Evolutionary conservation across 1,140 invertebrate genomes (phyloP), one percentile per base, ranked within the genome.

Genomic region (Drosophila kikkawai): DNA sequence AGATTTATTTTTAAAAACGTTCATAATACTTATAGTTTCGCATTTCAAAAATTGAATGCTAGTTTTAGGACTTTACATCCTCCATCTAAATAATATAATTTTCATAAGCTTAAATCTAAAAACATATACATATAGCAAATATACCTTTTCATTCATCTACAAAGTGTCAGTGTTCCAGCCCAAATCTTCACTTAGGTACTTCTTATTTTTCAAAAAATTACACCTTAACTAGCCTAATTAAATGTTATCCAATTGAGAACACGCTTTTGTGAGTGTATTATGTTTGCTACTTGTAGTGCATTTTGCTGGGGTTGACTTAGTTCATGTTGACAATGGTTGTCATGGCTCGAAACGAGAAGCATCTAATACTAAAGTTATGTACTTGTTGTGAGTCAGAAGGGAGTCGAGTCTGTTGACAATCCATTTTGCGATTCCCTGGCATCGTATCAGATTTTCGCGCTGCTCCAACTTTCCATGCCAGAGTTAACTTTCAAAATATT

Each of bases 351-450:
- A 50, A 51, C 12, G 29, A 55, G 50, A 19, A 47, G 17, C 63
- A 55, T 77, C 63, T 69, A 77, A 77, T 77, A 68, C 50, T 29
- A 37, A 61, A 70, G 42, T 78, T 78, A 70, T 58, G 50, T 56
- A 58, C 75, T 78, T 78, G 56, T 69, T 68, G 53, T 67, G 48
- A 47, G 37, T 44, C 37, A 19, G 36, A 39, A 32, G 44, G 19
- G 37, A 51, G 22, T 58, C 39, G 37, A 57, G 29, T 63, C 50
- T 78, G 57, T 77, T 78, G 74, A 63, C 74, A 63, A 77, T 61
- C 26, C 55, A 60, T 77, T 77, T 67, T 57, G 36, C 34, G 13
- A 51, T 45, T 42, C 51, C 47, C 47, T 51, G 26, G 9, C 26
- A 64, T 22, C 36, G 37, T 45, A 71, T 50, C 39, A 41, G 17